Evolutionary conservation across 2,113 vertebrate genomes (phyloP), one percentile per base, ranked within the genome.

Genomic region (Ramphastos sulfuratus): DNA sequence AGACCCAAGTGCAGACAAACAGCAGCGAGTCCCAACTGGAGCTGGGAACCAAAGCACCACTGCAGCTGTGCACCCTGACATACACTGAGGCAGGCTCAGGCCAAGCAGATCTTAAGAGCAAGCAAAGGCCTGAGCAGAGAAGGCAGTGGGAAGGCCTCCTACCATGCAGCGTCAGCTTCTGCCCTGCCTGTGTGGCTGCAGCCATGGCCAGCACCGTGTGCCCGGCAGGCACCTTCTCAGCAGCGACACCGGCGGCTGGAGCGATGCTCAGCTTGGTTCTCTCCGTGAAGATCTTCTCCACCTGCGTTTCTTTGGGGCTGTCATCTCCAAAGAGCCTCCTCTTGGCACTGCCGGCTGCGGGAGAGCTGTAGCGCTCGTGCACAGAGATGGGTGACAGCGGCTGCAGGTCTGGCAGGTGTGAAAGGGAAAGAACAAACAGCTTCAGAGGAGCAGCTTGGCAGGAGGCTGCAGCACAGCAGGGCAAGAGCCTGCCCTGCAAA

Each of bases 321-420:
- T 99, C 99, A n/a, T 99, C 99, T 18, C 98, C 99, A 65, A 99
- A 99, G 31, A 99, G 98, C 61, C 99, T 98, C 8, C 99, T 98
- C 79, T 99, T 99, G 7, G 99, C 99, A 70, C 98, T 99, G 69
- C 99, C 99, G 7, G 99, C 99, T 2, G 98, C 94, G 15, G 99
- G 99, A 54, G 99, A 99, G 96, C 98, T 99, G 96, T 98, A 99
- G 61, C 99, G 98, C 90, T 99, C 99, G 0, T 99, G 98, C 63
- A 99, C 98, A 2, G 98, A 98, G 73, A 99, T 97, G 0, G 99
- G 98, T 59, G 98, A 98, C 87, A 98, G 50, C 1, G 98, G 97
- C 50, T 98, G 99, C 39, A 97, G 20, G 50, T 99, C 99, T 99
- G 94, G 58, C 10, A 31, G 1, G 42, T 30, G 16, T 17, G 15